These are phyloP conservation scores for Biston stratarius DNA, from an alignment of 2,888 invertebrate species.

Conservation along the genomic window DNA sequence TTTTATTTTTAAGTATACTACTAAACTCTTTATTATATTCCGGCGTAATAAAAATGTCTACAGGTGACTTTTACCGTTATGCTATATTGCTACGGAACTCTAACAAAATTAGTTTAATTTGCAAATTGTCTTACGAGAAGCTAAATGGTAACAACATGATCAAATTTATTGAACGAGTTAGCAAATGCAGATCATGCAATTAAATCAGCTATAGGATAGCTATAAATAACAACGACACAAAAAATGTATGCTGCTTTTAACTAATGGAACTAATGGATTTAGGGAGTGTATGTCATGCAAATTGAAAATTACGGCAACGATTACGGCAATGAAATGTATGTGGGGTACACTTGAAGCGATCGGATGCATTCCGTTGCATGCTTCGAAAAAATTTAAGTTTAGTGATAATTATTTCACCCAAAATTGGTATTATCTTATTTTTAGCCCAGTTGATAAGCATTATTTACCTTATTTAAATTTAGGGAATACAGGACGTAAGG, in stretches of 20 bases:
- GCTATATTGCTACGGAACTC: too few species aligned
- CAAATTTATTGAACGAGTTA: slow-evolving; percentile 24
- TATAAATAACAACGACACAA: slow-evolving; percentile 16
- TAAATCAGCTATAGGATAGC: slow-evolving; percentile 21
- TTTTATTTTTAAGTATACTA: too few species aligned
- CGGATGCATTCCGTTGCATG: background rate
- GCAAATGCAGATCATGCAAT: slow-evolving; percentile 24
- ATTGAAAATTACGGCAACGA: slow-evolving; percentile 19
- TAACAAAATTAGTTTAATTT: slow-evolving; percentile 10
- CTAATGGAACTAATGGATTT: slow-evolving; percentile 15
- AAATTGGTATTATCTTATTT: background rate
- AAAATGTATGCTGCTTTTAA: slow-evolving; percentile 21
- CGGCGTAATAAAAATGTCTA: too few species aligned
- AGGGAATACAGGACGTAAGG: too few species aligned
- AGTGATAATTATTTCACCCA: background rate
- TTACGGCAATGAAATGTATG: slow-evolving; percentile 7
- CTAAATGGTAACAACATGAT: slow-evolving; percentile 10
- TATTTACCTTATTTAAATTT: background rate
- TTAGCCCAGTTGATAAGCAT: background rate
- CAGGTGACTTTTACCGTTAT: too few species aligned
- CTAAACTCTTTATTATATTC: too few species aligned
- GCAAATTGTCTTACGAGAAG: slow-evolving; percentile 19
- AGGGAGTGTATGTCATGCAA: slow-evolving; percentile 4
- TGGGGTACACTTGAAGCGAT: background rate
- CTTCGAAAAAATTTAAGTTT: slow-evolving; percentile 1